These are phyloP conservation scores for Drosophila buzzatii DNA, from an alignment of 2,888 invertebrate genomes.

Conservation along the genomic window DNA sequence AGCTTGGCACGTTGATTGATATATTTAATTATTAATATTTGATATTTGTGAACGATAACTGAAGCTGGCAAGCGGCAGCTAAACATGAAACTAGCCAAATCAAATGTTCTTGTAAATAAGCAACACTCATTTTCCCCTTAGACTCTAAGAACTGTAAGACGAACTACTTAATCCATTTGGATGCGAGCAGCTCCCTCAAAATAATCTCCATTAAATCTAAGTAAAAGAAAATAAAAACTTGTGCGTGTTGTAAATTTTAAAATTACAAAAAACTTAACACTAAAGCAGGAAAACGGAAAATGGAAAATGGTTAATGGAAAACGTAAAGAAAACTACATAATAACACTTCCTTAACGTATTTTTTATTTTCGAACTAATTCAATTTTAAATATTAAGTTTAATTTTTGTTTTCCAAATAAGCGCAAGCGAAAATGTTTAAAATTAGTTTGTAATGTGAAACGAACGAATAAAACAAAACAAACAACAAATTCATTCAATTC, in stretches of 20 bases:
- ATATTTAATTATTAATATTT: slow-evolving; percentile 30
- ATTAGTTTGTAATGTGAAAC: slow-evolving; percentile 50
- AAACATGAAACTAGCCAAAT: slow-evolving; percentile 54
- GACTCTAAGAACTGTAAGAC: slow-evolving; percentile 38
- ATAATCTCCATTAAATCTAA: slow-evolving; percentile 71
- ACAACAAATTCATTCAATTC: slow-evolving; percentile 21
- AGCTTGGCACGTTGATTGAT: slow-evolving; percentile 58
- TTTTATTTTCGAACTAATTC: slow-evolving; percentile 31
- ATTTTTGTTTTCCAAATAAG: slow-evolving; percentile 32
- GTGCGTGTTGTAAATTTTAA: slow-evolving; percentile 76
- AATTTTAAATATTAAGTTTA: slow-evolving; percentile 32
- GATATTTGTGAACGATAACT: slow-evolving; percentile 29
- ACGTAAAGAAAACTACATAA: slow-evolving; percentile 20
- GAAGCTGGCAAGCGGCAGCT: slow-evolving; percentile 42
- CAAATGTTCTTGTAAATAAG: slow-evolving; percentile 63
- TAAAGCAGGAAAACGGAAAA: slow-evolving; percentile 5
- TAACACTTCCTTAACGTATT: slow-evolving; percentile 23
- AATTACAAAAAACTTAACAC: slow-evolving; percentile 28
- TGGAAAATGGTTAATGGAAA: slow-evolving; percentile 12
- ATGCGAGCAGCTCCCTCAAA: slow-evolving; percentile 43
- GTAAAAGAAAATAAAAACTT: slow-evolving; percentile 35
- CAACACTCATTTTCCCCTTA: slow-evolving; percentile 32
- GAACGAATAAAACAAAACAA: slow-evolving; percentile 47
- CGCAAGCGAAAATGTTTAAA: slow-evolving; percentile 43
- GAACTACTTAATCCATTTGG: slow-evolving; percentile 23